phyloP scores from a whole-genome alignment of 2,888 invertebrate genomes.

The Calameuta filiformis region DNA sequence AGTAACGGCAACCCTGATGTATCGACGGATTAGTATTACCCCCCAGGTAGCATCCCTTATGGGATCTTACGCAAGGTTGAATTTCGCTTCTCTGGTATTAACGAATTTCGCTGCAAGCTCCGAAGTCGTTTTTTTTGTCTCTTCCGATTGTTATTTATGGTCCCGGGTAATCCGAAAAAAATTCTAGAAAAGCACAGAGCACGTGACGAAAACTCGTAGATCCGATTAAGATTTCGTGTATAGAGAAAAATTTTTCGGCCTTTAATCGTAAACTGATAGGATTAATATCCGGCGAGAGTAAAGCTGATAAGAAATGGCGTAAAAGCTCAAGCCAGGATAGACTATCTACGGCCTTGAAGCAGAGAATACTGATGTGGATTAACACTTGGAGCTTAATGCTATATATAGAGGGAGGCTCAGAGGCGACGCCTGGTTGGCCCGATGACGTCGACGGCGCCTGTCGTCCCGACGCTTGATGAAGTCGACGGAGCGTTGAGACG shows the following conservation, averaged over 20 bases:
- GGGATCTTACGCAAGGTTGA: neutral
- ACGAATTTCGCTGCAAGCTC: neutral
- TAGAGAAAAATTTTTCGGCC: neutral
- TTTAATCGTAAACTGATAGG: neutral
- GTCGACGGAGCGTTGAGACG: neutral
- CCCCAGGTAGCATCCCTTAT: neutral
- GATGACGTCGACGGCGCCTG: slow-evolving; percentile 4
- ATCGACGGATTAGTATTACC: slow-evolving; percentile 30
- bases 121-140: neutral
- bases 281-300: neutral
- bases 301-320: neutral
- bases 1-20: slow-evolving; percentile 30
- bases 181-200: neutral
- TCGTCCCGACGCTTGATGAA: slow-evolving; percentile 1
- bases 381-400: neutral
- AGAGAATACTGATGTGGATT: slow-evolving; percentile 2
- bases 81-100: neutral
- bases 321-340: neutral
- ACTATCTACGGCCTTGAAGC: neutral
- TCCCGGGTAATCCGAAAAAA: too few species aligned
- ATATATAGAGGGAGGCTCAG: neutral
- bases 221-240: neutral
- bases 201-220: neutral
- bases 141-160: neutral
- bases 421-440: neutral